These are phyloP conservation scores for Cephonodes hylas DNA, from an alignment of 2,888 invertebrate genomes.

Conservation along the genomic window DNA sequence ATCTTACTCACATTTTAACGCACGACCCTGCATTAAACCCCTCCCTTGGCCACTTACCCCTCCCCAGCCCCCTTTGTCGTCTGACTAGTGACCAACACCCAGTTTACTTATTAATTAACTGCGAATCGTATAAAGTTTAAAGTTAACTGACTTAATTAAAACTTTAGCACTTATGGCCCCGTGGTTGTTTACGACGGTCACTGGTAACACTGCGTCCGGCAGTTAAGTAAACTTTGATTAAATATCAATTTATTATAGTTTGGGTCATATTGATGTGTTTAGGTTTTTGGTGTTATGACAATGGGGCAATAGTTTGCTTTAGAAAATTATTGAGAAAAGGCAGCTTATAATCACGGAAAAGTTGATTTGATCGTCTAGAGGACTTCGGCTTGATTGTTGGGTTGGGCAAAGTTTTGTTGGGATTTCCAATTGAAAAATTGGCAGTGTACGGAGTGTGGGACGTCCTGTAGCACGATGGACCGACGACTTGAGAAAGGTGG, in stretches of 20 bases:
- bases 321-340: too few species aligned
- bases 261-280: not conserved
- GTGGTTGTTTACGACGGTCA: conserved; percentile 14
- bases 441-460: too few species aligned
- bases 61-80: not conserved
- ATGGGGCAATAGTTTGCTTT: too few species aligned
- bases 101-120: conserved; percentile 30
- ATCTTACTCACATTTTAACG: not conserved
- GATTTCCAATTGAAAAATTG: too few species aligned
- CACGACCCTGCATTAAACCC: not conserved
- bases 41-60: not conserved
- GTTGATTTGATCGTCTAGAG: too few species aligned
- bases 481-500: too few species aligned
- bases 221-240: conserved; percentile 24
- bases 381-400: too few species aligned
- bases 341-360: too few species aligned
- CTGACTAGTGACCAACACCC: conserved; percentile 18
- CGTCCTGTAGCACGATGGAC: too few species aligned
- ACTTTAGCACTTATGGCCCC: conserved; percentile 18
- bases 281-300: not conserved
- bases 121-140: conserved; percentile 31
- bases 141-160: conserved; percentile 19
- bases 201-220: conserved; percentile 13
- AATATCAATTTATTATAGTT: conserved; percentile 18
- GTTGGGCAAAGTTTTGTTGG: too few species aligned